Evolutionary conservation across 1,140 invertebrate genomes (phyloP), one percentile per base, ranked within the genome.

Genomic region (Danaus melanippus): DNA sequence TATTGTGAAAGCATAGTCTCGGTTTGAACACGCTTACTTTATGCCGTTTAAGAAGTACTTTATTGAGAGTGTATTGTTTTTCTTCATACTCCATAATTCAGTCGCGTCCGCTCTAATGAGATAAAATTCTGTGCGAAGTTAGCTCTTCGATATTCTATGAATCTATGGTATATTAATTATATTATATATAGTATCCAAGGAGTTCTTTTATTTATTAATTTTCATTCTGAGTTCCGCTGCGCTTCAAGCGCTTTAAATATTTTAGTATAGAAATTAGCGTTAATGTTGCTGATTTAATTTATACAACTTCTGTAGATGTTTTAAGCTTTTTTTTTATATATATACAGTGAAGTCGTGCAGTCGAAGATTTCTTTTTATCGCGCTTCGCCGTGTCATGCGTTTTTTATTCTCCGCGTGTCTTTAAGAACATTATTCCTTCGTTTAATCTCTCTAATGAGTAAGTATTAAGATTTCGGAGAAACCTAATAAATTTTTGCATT

Each of bases 241-340:
- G 21, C 21, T 32, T 32, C 5, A 32, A 7, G 21, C 21, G 21
- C 21, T 32, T 32, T 32, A 32, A 32, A 32, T 32, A 32, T 32
- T 32, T 32, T 32, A 41, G 11, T 47, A 11, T 47, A 47, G 32
- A 47, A 21, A 32, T 42, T 21, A 44, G 49, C 58, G 50, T 67
- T 57, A 64, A 69, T 64, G 64, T 56, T 56, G 53, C 59, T 69
- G 64, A 69, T 69, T 69, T 67, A 69, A 69, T 70, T 70, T 67
- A 67, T 63, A 69, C 57, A 56, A 65, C 46, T 64, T 56, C 51
- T 55, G 58, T 64, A 57, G 58, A 52, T 53, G 58, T 32, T 17
- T 57, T 3, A 32, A 60, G 56, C 52, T 56, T 53, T 60, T 54
- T 60, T 55, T 56, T 62, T 57, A n/a, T n/a, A n/a, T n/a, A 32